Evolutionary conservation across 2,113 vertebrate species (phyloP).

Genomic region (Brachypodius melanocephalos): DNA sequence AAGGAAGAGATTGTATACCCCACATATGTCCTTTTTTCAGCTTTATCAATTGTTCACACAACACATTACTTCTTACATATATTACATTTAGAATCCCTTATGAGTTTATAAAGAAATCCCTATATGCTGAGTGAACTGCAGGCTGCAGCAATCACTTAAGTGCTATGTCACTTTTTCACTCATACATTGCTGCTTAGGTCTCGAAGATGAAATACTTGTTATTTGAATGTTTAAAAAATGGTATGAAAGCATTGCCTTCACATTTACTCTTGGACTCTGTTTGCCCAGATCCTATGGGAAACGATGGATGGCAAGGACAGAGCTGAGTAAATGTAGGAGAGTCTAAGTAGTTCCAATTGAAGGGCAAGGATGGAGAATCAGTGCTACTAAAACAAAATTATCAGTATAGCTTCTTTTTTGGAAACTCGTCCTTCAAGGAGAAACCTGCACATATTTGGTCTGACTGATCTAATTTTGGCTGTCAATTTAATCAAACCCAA

Average conservation of each 20-base stretch:
- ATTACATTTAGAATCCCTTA: not conserved
- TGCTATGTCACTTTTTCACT: not conserved
- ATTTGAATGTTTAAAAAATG: not conserved
- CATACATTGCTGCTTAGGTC: not conserved
- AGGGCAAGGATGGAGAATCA: not conserved
- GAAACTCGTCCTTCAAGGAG: not conserved
- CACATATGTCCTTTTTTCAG: not conserved
- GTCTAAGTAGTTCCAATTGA: not conserved
- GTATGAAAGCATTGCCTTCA: not conserved
- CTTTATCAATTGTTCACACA: not conserved
- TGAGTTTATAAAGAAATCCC: not conserved
- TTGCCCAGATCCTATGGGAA: not conserved
- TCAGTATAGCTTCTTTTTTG: not conserved
- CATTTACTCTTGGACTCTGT: not conserved
- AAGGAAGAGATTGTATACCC: not conserved
- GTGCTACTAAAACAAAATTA: not conserved
- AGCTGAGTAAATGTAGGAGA: not conserved
- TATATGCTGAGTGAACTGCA: not conserved
- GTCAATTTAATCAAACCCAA: not conserved
- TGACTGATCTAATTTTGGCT: not conserved
- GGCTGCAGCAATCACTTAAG: not conserved
- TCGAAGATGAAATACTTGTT: not conserved
- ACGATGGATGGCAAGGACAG: not conserved
- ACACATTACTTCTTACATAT: not conserved
- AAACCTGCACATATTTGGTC: not conserved